Evolutionary conservation across 2,888 invertebrate species (phyloP).

Genomic region (Villa cingulata): DNA sequence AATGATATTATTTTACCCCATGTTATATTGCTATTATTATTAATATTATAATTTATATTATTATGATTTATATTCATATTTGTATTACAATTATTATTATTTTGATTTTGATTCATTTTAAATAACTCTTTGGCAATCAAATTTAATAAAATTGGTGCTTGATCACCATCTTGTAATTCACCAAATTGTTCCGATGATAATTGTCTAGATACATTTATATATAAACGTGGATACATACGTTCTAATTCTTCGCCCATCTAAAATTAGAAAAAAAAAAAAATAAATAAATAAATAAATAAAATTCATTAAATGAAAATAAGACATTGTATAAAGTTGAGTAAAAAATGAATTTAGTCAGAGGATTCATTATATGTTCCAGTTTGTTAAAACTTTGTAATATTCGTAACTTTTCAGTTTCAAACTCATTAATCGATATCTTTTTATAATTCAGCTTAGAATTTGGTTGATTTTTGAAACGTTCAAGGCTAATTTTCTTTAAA

Average conservation of each 20-base stretch:
- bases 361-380: no score
- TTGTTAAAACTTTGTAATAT: no score
- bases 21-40: slow-evolving; percentile 42
- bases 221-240: slow-evolving; percentile 62
- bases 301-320: no score
- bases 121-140: slow-evolving; percentile 59
- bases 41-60: not conserved
- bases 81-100: slow-evolving; percentile 42
- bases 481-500: no score
- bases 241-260: slow-evolving; percentile 58
- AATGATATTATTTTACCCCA: slow-evolving; percentile 73
- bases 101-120: slow-evolving; percentile 41
- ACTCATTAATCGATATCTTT: no score
- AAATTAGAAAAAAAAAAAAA: slow-evolving; percentile 22
- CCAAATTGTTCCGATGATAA: slow-evolving; percentile 48
- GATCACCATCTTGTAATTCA: slow-evolving; percentile 39
- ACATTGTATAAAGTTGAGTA: no score
- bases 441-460: no score
- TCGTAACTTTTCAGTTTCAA: no score
- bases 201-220: slow-evolving; percentile 59
- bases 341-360: no score
- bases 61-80: slow-evolving; percentile 39
- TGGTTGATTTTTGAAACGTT: no score
- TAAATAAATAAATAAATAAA: no score
- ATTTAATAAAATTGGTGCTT: slow-evolving; percentile 42